Base-by-base conservation (phyloP, 1,140 invertebrate species). In the Venturia canescens region DNA sequence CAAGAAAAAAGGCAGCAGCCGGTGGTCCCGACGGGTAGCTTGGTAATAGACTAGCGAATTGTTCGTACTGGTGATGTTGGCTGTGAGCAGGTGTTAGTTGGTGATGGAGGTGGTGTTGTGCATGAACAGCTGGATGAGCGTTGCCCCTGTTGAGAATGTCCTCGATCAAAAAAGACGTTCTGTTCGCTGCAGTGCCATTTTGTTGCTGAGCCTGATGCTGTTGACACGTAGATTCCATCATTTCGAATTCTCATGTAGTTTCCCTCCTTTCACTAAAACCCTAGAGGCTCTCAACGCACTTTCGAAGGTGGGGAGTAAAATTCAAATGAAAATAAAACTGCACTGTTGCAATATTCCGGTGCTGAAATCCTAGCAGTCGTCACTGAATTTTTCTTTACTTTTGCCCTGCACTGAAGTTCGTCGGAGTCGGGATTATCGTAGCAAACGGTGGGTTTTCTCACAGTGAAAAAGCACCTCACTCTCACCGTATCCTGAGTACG, bases 111-210 rank as follows among this genome's bases (percentile, higher is more conserved):
- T 88, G 89, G 63, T 86, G 85, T 23, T 87, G 91, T 34, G 88
- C 87, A 63, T 92, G 87, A 21, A 85, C 78, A 53, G 84, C 67
- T 11, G 91, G 88, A 34, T 91, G 90, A 72, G 84, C 86, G 63
- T 93, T 94, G 21, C 94, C 93, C 57, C 95, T 92, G 79, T 95
- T 95, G 1, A 97, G 90, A 78, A 97, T 97, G 84, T 97, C 96
- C 85, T 97, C 95, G 84, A 97, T 96, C 80, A 97, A 92, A 89
- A 96, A 96, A 16, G 96, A 95, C 1, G 95, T 95, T 82, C 90
- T 86, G 50, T 87, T 90, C 5, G 89, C 89, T 13, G 89, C 89
- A 0, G 87, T 90, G 9, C 84, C 88, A 77, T 91, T 91, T 80
- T 88, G 85, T 80, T 87, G 90, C 50, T 89, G 89, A 13, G 86